A percentile compares a stretch with the other conserved stretches of the same genome.
These are phyloP conservation scores for Leptodactylus fallax DNA, from an alignment of 2,797 vertebrate genomes.

Conservation along the genomic window DNA sequence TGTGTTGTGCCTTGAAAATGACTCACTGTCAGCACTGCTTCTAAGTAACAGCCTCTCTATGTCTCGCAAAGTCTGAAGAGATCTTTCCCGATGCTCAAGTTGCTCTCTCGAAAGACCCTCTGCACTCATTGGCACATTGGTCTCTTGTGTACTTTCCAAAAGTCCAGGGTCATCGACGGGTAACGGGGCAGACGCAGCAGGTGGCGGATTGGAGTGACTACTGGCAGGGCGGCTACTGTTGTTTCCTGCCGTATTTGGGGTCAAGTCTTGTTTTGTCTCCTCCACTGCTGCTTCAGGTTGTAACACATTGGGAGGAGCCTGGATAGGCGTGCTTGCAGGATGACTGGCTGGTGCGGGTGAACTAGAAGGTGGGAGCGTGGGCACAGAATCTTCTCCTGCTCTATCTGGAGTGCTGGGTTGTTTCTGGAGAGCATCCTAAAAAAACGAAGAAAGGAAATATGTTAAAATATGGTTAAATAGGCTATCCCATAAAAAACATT, in stretches of 20 bases:
- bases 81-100: slow-evolving; percentile 94
- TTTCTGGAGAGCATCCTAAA: slow-evolving; percentile 83
- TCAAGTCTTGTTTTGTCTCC: slow-evolving; percentile 76
- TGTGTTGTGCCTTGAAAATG: slow-evolving; percentile 75
- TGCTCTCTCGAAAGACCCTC: slow-evolving; percentile 95
- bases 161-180: slow-evolving; percentile 77
- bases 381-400: slow-evolving; percentile 68
- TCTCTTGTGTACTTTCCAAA: slow-evolving; percentile 69
- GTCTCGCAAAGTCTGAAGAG: slow-evolving; percentile 93
- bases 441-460: slow-evolving; percentile 64
- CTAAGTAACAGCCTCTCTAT: slow-evolving; percentile 92
- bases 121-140: slow-evolving; percentile 71
- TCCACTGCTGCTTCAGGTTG: slow-evolving; percentile 71
- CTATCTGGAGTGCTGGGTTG: slow-evolving; percentile 79
- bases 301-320: slow-evolving; percentile 51
- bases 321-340: slow-evolving; percentile 64
- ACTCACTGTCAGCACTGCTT: slow-evolving; percentile 76
- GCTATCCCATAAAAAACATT: too few species aligned
- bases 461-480: not conserved
- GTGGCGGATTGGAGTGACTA: slow-evolving; percentile 75
- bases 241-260: slow-evolving; percentile 76
- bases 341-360: slow-evolving; percentile 70
- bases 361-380: slow-evolving; percentile 66
- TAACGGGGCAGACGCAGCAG: slow-evolving; percentile 66
- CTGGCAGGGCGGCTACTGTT: slow-evolving; percentile 70